Base-by-base conservation (phyloP, 2,888 invertebrate genomes). In the Ormyrus nitidulus region DNA sequence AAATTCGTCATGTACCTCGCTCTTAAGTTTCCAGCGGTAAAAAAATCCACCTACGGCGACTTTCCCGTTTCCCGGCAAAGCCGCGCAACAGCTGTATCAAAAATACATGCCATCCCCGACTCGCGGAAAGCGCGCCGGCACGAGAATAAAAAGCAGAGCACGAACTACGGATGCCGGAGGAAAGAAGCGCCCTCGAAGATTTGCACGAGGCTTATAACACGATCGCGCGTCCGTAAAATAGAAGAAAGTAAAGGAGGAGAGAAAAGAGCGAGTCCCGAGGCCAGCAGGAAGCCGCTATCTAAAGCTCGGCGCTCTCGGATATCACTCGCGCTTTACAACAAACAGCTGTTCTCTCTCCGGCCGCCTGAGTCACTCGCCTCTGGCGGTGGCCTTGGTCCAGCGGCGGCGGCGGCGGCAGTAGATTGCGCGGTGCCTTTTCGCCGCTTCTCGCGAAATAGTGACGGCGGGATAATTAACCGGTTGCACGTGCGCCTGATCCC, bases 201-300 rank as follows among this genome's bases (percentile, higher is more conserved):
- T 64, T 56, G 70, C 76, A 44, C 11, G 70, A 54, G 49, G 5
- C 34, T 9, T 6, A 19, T 19, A 19, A 11, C 34, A 9, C 46
- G 34, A 34, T 34, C 34, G 46, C 53, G 34, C 10, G 11, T 34
- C 2, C 59, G 34, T 54, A 54, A 68, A 68, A 65, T 11, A n/a
- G n/a, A 61, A 13, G 53, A 53, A n/a, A 9, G 34, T 3, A 7
- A 58, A 44, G 51, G 54, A 13, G 9, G 62, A n/a, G 83, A 84
- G 86, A 82, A 84, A 85, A 83, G 83, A 13, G 70, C 11, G 65
- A 65, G 48, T 85, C 85, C 83, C 87, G 88, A 89, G 89, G 89
- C 86, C 89, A 88, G 85, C 88, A 88, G 88, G 89, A 89, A 89
- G 87, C 87, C 83, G 83, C 86, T 87, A 86, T 87, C 86, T 86